Percentiles rank a stretch among this genome's conserved stretches.
These are phyloP conservation scores for Macrophya alboannulata DNA, from an alignment of 2,888 invertebrate species.

Conservation along the genomic window DNA sequence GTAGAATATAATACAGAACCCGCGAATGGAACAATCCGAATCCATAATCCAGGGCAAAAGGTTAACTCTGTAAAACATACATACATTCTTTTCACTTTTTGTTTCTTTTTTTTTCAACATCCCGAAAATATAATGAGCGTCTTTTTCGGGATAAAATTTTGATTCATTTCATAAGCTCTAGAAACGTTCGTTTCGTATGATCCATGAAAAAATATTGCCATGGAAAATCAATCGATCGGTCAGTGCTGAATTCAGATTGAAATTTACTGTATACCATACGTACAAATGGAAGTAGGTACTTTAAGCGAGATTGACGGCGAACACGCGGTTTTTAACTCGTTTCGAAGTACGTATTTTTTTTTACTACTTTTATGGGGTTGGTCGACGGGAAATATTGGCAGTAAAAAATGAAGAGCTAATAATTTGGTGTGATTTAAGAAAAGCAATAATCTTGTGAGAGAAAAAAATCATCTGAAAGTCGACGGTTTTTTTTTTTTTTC, in stretches of 20 bases:
- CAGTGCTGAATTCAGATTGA: conserved; percentile 16
- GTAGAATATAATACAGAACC: neutral
- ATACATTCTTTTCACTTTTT: neutral
- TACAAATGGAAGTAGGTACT: neutral
- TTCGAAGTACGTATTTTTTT: neutral
- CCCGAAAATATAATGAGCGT: neutral
- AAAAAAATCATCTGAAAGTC: neutral
- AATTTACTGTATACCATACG: neutral
- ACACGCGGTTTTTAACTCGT: neutral
- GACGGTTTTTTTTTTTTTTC: neutral
- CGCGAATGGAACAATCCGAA: neutral
- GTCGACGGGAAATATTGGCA: conserved; percentile 2
- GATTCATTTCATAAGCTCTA: neutral
- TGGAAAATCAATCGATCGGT: neutral
- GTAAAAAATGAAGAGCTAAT: conserved; percentile 8
- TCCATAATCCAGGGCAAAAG: conserved; percentile 6
- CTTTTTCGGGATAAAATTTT: neutral
- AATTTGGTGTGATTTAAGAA: conserved; percentile 4
- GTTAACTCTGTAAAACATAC: neutral
- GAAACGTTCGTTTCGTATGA: neutral
- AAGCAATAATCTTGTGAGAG: neutral
- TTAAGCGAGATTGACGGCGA: neutral
- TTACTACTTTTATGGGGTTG: conserved; percentile 6
- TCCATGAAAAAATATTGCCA: neutral
- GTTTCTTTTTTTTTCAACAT: neutral